Conservation (phyloP, 1,140 invertebrate genomes). For the Neocloeon triangulifer region DNA sequence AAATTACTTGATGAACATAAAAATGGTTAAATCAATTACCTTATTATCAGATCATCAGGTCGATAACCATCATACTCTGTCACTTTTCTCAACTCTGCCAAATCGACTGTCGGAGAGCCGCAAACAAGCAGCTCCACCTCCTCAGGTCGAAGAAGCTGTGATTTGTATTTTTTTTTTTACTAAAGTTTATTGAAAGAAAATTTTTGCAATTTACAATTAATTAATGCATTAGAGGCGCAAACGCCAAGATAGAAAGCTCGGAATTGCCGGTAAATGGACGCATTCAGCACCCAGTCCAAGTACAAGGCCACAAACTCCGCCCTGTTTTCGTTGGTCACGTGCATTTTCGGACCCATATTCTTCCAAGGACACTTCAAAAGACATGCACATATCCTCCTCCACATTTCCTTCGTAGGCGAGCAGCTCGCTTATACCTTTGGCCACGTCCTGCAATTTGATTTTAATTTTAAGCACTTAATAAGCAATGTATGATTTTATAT, state of each 20-base stretch:
- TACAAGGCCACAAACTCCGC: slow-evolving; percentile 39
- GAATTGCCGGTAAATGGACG: slow-evolving; percentile 36
- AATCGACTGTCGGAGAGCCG: slow-evolving; percentile 33
- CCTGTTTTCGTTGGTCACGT: slow-evolving; percentile 26
- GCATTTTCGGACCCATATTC: slow-evolving; percentile 28
- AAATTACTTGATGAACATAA: no score
- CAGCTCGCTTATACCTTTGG: slow-evolving; percentile 30
- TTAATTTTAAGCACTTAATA: no score
- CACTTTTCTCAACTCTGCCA: slow-evolving; percentile 35
- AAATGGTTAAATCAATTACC: no score
- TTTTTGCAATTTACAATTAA: no score
- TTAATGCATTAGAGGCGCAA: slow-evolving; percentile 42
- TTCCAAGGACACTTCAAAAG: slow-evolving; percentile 26
- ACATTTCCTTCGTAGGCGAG: slow-evolving; percentile 40
- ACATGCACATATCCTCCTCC: slow-evolving; percentile 37
- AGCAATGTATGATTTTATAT: no score
- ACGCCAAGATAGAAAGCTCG: slow-evolving; percentile 43
- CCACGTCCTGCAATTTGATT: slow-evolving; percentile 32
- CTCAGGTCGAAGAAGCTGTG: slow-evolving; percentile 42
- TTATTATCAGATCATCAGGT: slow-evolving; percentile 27
- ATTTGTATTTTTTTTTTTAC: no score
- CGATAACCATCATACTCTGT: slow-evolving; percentile 39
- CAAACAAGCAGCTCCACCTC: slow-evolving; percentile 45
- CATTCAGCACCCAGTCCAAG: slow-evolving; percentile 38
- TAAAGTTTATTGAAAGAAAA: no score